Evolutionary conservation across 2,888 invertebrate genomes (phyloP), one percentile per base, ranked within the genome.

Genomic region (Cantharis flavilabris): DNA sequence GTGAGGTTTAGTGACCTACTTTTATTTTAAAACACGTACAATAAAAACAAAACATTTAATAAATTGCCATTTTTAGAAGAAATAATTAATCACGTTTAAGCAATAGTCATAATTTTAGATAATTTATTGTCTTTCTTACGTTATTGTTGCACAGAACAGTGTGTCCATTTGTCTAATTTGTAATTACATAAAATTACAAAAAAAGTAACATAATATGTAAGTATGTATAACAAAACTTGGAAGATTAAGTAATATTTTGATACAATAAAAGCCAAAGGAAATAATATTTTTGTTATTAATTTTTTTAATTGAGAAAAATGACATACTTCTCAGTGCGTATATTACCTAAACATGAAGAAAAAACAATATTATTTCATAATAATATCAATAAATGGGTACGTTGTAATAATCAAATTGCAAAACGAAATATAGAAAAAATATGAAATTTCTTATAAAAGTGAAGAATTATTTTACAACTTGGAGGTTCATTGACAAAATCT

Each of bases 21-120:
- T 67, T 26, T 67, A n/a, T 23, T 13, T 14, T n/a, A 16, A 16
- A 67, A 67, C 65, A 18, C 18, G 65, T 67, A 67, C 23, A 23
- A 26, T 67, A 67, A 67, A 67, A 67, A 67, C 26, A 67, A 67
- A 67, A 13, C 65, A 67, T 67, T 67, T 67, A 67, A 67, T 23
- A 67, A 67, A 23, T 67, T n/a, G 23, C 49, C 65, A 67, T 67
- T 23, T 67, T 67, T 23, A 67, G 26, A 67, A 67, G n/a, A 67
- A 67, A 23, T 67, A 67, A 67, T 67, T 67, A 67, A 67, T 67
- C 26, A 67, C 49, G 49, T 49, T 49, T 49, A 49, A 49, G 49
- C 49, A 49, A 49, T 49, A 49, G 49, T 49, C 49, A 49, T 49
- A 49, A 49, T 49, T 49, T 49, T 49, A 49, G 49, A 49, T 49